Base-by-base conservation (phyloP, 2,113 vertebrate genomes). In the Hemichromis elongatus region DNA sequence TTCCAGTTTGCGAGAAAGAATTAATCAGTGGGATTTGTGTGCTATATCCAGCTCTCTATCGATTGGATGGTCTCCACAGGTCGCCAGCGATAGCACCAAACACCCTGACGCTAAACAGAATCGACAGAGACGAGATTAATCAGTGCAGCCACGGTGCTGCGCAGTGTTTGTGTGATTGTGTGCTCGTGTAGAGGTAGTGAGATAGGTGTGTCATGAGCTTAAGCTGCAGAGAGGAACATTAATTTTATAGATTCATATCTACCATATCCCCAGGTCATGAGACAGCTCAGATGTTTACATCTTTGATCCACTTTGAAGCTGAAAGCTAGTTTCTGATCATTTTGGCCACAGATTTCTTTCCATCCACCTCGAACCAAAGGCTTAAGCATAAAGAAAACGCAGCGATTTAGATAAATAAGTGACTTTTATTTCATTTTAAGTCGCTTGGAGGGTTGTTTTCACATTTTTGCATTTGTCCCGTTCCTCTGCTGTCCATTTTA, bases 41-140 rank as follows among this genome's bases (percentile, higher is more conserved):
- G 66, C 78, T 89, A 77, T 81, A 90, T 86, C 85, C 66, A 80
- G 89, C 85, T 85, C 52, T 84, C 55, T 90, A 92, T 92, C 78
- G 91, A 94, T 85, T 75, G 40, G 75, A 45, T 33, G 52, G 77
- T 83, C 24, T 84, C 85, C 3, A 42, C 87, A 85, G 80, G 82
- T 89, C 81, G 45, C 78, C 57, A 33, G 80, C 79, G 77, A 88
- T 88, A 83, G 42, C 35, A 77, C 75, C 81, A 77, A 88, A 82
- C 80, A 53, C 18, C 52, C 63, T 87, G 82, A 92, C 19, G 57
- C 63, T 88, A 54, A 93, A 85, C 61, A 81, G 84, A 85, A 85
- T 30, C 77, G 81, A 90, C 87, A 91, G 53, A 80, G 40, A 45
- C n/a, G 52, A 90, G 78, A 89, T 53, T 73, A 83, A 85, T 90